These are phyloP conservation scores for Vandiemenella viatica DNA, from an alignment of 2,888 invertebrate species.

Conservation along the genomic window DNA sequence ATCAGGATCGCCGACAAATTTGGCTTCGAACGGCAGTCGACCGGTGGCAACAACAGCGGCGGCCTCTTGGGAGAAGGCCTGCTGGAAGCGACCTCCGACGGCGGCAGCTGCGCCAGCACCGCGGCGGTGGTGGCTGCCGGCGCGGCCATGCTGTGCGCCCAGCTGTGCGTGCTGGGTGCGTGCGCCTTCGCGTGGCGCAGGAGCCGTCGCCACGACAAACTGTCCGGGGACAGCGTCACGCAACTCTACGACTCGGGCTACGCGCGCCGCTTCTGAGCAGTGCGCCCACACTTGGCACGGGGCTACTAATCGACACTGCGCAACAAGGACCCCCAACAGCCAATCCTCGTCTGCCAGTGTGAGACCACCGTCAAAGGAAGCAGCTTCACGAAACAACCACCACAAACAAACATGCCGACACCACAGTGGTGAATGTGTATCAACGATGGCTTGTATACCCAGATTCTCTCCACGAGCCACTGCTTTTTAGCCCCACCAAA, in stretches of 20 bases:
- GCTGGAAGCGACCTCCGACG: constrained; percentile 26
- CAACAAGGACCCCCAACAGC: too few species aligned
- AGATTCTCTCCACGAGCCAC: too few species aligned
- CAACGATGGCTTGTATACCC: too few species aligned
- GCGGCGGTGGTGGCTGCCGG: constrained; percentile 60
- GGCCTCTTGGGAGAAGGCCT: constrained; percentile 26
- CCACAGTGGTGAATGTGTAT: too few species aligned
- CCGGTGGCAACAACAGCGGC: constrained; percentile 23
- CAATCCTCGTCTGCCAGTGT: too few species aligned
- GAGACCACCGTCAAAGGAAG: too few species aligned
- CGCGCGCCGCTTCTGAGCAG: constrained; percentile 44
- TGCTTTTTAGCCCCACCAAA: too few species aligned
- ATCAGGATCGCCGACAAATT: constrained; percentile 89
- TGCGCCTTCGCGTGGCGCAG: constrained; percentile 83
- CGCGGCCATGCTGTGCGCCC: constrained; percentile 68
- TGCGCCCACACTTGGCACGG: too few species aligned
- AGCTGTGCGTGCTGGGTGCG: constrained; percentile 70
- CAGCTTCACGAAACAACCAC: too few species aligned
- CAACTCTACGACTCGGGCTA: constrained; percentile 80
- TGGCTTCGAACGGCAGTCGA: constrained; percentile 46
- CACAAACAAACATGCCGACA: too few species aligned
- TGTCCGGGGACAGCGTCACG: constrained; percentile 60
- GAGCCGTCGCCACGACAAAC: constrained; percentile 36
- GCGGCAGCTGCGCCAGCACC: constrained; percentile 18
- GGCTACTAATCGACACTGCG: too few species aligned